Base-by-base conservation (phyloP, 64 coral and sea anemone genomes). In the Pocillopora verrucosa region DNA sequence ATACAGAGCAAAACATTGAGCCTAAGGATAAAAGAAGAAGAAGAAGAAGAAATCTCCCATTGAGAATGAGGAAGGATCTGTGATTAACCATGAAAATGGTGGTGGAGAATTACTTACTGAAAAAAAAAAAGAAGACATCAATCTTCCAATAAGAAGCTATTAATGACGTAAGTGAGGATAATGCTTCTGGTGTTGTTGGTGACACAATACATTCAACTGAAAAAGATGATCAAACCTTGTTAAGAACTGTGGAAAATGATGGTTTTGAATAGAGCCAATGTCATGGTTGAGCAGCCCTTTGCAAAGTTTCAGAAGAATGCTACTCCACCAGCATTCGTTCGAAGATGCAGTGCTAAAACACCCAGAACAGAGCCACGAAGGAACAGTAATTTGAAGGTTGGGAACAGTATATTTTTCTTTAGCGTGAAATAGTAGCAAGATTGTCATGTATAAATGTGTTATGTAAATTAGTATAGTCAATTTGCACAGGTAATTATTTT, bases 291-390 rank as follows among this genome's bases (percentile, higher is more conserved):
- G 7, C 41, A 79, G 17, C 80, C 90, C 63, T 96, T 96, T 92
- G 94, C 90, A 14, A 72, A 78, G 16, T 92, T 96, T 64, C 22
- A 73, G 60, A 91, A 95, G 78, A 88, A 83, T 61, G 51, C 74
- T 36, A 76, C 94, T 16, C 90, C 94, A 0, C 86, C 86, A 61
- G 90, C 94, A 72, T 96, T 89, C 76, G 57, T 96, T 15, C 79
- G 76, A 72, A 92, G 81, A 87, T 82, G 62, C 45, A 11, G 87
- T 0, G 58, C 80, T 24, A 87, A 80, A 65, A 76, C 72, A 81
- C 87, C 91, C 26, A 92, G 67, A 13, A 87, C 91, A 15, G 77
- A 76, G 13, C 69, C 80, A 60, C 84, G 41, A 61, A 80, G 61
- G 17, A 41, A 20, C 92, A 65, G 36, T 65, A 17, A 24, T 25